phyloP scores from a whole-genome alignment of 2,888 invertebrate species.

The Drosophila hamatofila region DNA sequence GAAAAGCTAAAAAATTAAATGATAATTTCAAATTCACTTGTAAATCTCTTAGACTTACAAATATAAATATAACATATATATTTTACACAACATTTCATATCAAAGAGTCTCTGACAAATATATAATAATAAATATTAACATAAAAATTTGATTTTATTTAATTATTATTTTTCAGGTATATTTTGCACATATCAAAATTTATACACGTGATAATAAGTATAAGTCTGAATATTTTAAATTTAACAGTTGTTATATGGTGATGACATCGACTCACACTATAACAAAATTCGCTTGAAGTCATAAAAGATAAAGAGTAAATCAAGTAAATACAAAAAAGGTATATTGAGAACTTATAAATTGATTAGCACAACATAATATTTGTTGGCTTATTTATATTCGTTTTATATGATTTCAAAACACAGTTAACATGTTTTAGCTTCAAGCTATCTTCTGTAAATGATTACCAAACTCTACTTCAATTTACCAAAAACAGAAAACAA shows the following conservation, averaged over 20 bases:
- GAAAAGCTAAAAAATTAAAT: too few relatives aligned
- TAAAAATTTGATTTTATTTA: too few relatives aligned
- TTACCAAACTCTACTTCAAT: constrained; percentile 12
- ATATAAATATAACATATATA: too few relatives aligned
- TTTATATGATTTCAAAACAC: neutral
- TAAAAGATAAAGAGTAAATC: neutral
- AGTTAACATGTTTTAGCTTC: neutral
- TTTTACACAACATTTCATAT: too few relatives aligned
- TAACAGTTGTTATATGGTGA: too few relatives aligned
- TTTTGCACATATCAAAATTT: too few relatives aligned
- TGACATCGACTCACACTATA: neutral
- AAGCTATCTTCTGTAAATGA: neutral
- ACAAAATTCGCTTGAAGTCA: constrained; percentile 1
- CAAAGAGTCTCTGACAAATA: too few relatives aligned
- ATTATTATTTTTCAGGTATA: too few relatives aligned
- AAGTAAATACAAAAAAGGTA: neutral
- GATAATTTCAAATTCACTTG: too few relatives aligned
- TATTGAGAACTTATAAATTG: neutral
- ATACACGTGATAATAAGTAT: too few relatives aligned
- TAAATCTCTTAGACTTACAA: too few relatives aligned
- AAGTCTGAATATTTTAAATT: neutral
- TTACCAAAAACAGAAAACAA: neutral
- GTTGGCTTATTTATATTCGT: constrained; percentile 1
- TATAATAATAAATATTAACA: too few relatives aligned
- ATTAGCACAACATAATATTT: constrained; percentile 1